Base-by-base conservation (phyloP, 2,797 vertebrate genomes). In the Harpagifer antarcticus region DNA sequence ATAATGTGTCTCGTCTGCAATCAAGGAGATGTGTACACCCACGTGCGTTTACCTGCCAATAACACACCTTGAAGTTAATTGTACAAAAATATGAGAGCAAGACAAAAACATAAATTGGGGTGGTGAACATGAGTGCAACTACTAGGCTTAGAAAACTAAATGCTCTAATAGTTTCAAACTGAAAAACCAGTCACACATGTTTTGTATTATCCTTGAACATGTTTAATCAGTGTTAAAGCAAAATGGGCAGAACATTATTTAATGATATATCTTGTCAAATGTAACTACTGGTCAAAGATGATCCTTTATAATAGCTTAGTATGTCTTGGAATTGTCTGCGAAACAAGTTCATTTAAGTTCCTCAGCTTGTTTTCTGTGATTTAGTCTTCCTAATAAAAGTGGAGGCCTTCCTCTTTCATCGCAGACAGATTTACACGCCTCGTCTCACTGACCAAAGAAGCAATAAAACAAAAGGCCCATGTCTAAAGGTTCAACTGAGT, bases 401-500 rank as follows among this genome's bases (percentile, higher is more conserved):
- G 6, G 4, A 54, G 16, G 40, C 47, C 57, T 74, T 67, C 53
- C 27, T 60, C 44, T 70, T 27, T 43, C 20, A 16, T 45, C 19
- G 10, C 8, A 5, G 54, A 33, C 57, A 52, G n/a, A 83, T 73
- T 70, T 72, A 65, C 14, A 40, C 58, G 50, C n/a, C n/a, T 63
- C 3, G 19, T 64, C 50, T 59, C 27, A 50, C 9, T 4, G 13
- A 45, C 54, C 53, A 15, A 43, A 60, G 50, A 44, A 11, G 23
- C 59, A 19, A 12, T 56, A 47, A 68, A 76, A 65, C 72, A 42
- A 49, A 50, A 67, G 50, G 60, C 11, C 27, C 19, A 0, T 4
- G 4, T 63, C 19, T 11, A 9, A 31, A 49, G 48, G 54, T 17
- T 2, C 5, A 37, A 9, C 40, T 56, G 17, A 23, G 12, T 33